phyloP scores from a whole-genome alignment of 2,113 vertebrate species.

The Mastomys natalensis region DNA sequence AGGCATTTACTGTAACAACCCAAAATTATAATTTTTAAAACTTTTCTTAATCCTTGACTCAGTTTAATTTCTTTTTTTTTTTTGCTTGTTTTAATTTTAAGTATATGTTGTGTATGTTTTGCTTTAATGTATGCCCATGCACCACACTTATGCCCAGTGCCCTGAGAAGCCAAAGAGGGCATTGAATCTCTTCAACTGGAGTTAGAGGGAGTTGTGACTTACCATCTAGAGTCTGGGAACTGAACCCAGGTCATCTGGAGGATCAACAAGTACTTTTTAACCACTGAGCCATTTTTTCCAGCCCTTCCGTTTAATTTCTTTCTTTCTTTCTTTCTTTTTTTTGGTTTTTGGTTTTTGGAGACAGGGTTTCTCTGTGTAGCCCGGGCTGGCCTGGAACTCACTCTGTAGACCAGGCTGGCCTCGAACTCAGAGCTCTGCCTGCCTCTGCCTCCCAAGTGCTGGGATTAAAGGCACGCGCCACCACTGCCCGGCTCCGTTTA shows the following conservation, averaged over 20 bases:
- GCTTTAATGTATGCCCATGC: not conserved
- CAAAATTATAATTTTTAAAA: not conserved
- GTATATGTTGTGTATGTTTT: not conserved
- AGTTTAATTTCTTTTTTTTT: not conserved
- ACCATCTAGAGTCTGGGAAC: not conserved
- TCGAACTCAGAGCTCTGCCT: too few species aligned
- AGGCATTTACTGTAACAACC: not conserved
- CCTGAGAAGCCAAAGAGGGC: not conserved
- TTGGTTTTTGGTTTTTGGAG: too few species aligned
- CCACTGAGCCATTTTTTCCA: not conserved
- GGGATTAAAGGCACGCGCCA: too few species aligned
- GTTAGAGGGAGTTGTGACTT: not conserved
- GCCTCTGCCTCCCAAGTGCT: too few species aligned
- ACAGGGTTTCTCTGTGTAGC: too few species aligned
- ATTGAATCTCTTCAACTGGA: not conserved
- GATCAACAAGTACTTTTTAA: not conserved
- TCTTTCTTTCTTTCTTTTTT: too few species aligned
- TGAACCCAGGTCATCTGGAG: not conserved
- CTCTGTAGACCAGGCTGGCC: too few species aligned
- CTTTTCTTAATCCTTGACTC: not conserved
- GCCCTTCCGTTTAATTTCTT: slow-evolving; percentile 1
- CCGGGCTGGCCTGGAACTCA: too few species aligned
- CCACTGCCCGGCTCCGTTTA: not conserved
- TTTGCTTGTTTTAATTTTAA: not conserved
- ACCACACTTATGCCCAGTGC: not conserved